phyloP scores from a whole-genome alignment of 2,888 invertebrate genomes.

The Chymomyza amoena region DNA sequence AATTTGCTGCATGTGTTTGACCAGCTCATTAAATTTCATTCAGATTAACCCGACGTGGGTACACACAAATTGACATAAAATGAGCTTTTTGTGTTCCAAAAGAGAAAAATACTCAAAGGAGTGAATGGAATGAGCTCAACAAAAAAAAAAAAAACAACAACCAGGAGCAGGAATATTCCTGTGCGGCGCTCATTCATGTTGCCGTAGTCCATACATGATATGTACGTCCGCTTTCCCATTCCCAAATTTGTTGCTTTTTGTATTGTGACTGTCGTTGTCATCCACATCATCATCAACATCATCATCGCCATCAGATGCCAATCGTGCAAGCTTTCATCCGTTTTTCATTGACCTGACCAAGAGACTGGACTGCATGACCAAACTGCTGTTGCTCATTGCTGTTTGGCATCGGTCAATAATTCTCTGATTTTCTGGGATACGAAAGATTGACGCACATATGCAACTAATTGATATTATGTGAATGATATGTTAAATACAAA shows the following conservation, averaged over 20 bases:
- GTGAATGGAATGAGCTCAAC: not conserved
- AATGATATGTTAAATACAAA: slow-evolving; percentile 66
- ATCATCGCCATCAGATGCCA: slow-evolving; percentile 44
- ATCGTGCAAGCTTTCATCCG: slow-evolving; percentile 51
- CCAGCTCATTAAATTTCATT: slow-evolving; percentile 58
- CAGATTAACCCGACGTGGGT: slow-evolving; percentile 32
- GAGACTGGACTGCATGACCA: not conserved
- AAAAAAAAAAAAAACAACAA: not conserved
- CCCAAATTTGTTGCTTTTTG: not conserved
- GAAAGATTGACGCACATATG: slow-evolving; percentile 49
- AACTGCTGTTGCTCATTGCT: slow-evolving; percentile 24
- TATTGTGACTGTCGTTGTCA: slow-evolving; percentile 1
- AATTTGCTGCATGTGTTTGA: slow-evolving; percentile 16
- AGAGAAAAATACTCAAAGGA: slow-evolving; percentile 4
- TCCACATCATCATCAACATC: slow-evolving; percentile 26
- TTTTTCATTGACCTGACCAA: slow-evolving; percentile 48
- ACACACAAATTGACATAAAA: slow-evolving; percentile 66
- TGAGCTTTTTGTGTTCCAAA: slow-evolving; percentile 52
- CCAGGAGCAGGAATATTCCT: slow-evolving; percentile 32
- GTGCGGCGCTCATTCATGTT: slow-evolving; percentile 52
- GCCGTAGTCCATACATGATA: slow-evolving; percentile 28
- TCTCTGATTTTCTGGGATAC: slow-evolving; percentile 38
- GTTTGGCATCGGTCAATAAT: slow-evolving; percentile 48
- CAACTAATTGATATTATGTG: slow-evolving; percentile 71
- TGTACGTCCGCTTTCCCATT: not conserved